Base-by-base conservation (phyloP, 2,888 invertebrate genomes). In the Mesorhabditis sp. region DNA sequence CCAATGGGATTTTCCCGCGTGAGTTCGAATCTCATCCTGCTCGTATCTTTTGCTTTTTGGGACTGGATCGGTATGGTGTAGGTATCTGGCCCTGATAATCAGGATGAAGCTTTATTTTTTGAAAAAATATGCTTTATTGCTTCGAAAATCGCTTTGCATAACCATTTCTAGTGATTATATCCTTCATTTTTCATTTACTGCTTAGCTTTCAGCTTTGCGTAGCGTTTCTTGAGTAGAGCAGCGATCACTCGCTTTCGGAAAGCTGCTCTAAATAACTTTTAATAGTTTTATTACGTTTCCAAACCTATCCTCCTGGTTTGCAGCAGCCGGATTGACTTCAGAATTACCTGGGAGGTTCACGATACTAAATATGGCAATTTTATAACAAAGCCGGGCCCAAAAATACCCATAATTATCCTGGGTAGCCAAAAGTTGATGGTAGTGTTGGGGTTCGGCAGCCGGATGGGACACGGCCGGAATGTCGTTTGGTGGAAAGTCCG, bases 11-110 rank as follows among this genome's bases (percentile, higher is more conserved):
- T 80, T 82, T 77, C 82, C 82, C 81, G 82, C 82, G 82, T 81
- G 81, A 82, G 82, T 82, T 82, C 82, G 82, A 82, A 82, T 82
- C 82, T 74, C 78, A 82, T 81, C 82, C 79, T 79, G 79, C 58
- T 50, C 58, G 58, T 1, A 28, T 28, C 28, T 28, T 28, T 28
- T 28, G 28, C 28, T 28, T 28, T 28, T 28, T 28, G 28, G 28
- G 28, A 28, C 28, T 28, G 28, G 28, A 2, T 28, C 28, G 28
- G 28, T 28, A 28, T 28, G 28, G 28, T 28, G 28, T 28, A 28
- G 28, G 28, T 28, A 28, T 28, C 28, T 28, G 28, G 28, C 28
- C 28, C 28, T 28, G 28, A 2, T 28, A 28, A 28, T 2, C 28
- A 28, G 28, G 28, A 28, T 28, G 28, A 28, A 28, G 28, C 28